Evolutionary conservation across 2,888 invertebrate species (phyloP), one percentile per base, ranked within the genome.

Genomic region (Calameuta filiformis): DNA sequence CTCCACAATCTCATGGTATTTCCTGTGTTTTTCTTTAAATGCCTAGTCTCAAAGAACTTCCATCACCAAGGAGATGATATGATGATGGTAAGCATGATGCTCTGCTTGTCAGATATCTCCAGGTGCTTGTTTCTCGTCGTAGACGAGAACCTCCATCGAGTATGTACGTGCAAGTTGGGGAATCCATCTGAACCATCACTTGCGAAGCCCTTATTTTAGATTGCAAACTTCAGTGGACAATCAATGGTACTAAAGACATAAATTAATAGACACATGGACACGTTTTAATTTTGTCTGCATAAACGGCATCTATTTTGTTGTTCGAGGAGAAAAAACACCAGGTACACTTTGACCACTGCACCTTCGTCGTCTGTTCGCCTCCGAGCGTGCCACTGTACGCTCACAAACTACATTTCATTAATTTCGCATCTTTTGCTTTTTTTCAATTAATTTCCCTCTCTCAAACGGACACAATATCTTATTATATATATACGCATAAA

Each of bases 301-400:
- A 88, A 56, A 87, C 86, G 88, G 90, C 87, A 91, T 91, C 91
- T 91, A 91, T 91, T 90, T 88, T 86, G 77, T 77, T 77, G 80
- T 79, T 76, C 23, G 56, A 56, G 56, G 56, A 56, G 56, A 56
- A 23, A 83, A 85, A 87, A 88, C 90, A 91, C 91, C 87, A 90
- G 84, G 84, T 89, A 89, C 90, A 89, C 91, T 90, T 84, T 85
- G 87, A 88, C 89, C 91, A 91, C 91, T 91, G 89, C 91, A 91
- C 91, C 90, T 89, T 88, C 82, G 79, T 56, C 56, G 56, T 56
- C 56, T 56, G 23, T 79, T 87, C 84, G 85, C 85, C 85, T 84
- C 86, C 85, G 84, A 86, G 85, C 82, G 83, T 81, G 83, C 56
- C 56, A 56, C 56, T 56, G 56, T 56, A 23, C 56, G 56, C 23